phyloP scores from a whole-genome alignment of 2,113 vertebrate species.

The Neodontobutis hainanensis region DNA sequence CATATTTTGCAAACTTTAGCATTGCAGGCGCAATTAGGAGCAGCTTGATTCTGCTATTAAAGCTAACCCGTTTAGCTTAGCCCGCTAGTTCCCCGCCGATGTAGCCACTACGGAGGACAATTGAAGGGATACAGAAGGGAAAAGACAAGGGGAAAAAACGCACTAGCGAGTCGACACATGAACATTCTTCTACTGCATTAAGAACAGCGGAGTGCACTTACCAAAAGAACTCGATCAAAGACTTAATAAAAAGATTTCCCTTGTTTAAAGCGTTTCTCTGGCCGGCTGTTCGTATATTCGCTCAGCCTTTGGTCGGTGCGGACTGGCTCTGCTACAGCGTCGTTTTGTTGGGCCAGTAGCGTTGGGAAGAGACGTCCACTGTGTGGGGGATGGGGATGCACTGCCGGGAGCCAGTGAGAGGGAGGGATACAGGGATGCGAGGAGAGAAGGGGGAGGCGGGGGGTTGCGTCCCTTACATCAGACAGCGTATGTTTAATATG shows the following conservation, averaged over 20 bases:
- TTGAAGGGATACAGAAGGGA: constrained; percentile 57
- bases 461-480: constrained; percentile 11
- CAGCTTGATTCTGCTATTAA: constrained; percentile 23
- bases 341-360: constrained; percentile 66
- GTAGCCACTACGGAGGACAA: constrained; percentile 66
- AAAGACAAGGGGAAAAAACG: constrained; percentile 24
- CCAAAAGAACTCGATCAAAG: constrained; percentile 50
- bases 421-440: constrained; percentile 61
- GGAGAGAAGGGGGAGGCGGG: constrained; percentile 37
- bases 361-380: constrained; percentile 65
- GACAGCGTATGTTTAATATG: constrained; percentile 6
- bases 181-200: constrained; percentile 29
- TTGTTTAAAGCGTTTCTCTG: constrained; percentile 18
- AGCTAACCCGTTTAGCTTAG: constrained; percentile 64
- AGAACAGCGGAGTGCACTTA: constrained; percentile 49
- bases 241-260: constrained; percentile 21
- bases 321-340: constrained; percentile 60
- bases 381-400: constrained; percentile 78
- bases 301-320: constrained; percentile 47
- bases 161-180: constrained; percentile 52
- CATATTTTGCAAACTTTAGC: not conserved
- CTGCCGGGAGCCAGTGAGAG: constrained; percentile 55
- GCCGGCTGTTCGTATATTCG: constrained; percentile 26
- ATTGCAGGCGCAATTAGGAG: not conserved
- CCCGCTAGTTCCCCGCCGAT: constrained; percentile 55